Conservation (phyloP, 2,888 invertebrate species). For the Graphium colonna region DNA sequence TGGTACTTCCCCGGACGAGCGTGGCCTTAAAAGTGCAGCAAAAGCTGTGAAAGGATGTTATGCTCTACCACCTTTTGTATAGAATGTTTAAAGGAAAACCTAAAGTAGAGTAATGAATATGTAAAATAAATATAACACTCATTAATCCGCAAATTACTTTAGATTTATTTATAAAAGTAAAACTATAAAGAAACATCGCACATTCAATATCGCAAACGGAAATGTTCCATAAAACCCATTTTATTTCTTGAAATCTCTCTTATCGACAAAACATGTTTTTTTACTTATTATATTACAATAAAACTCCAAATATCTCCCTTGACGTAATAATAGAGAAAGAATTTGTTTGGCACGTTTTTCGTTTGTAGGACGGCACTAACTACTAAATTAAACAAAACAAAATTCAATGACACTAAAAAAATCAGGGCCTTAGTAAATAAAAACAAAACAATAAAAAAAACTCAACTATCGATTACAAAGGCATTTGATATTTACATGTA, state of each 20-base stretch:
- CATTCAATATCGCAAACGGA: slow-evolving; percentile 44
- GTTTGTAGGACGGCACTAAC: slow-evolving; percentile 69
- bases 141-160: slow-evolving; percentile 53
- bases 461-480: neutral
- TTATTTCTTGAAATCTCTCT: neutral
- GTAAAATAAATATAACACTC: slow-evolving; percentile 36
- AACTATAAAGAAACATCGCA: slow-evolving; percentile 37
- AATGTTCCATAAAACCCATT: slow-evolving; percentile 18
- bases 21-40: no score
- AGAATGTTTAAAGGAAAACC: no score
- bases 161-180: slow-evolving; percentile 70
- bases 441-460: neutral
- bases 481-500: slow-evolving; percentile 7
- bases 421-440: neutral
- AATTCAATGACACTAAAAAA: neutral
- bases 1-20: no score
- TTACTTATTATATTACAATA: slow-evolving; percentile 8
- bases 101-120: no score
- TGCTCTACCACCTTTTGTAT: no score
- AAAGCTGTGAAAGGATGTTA: no score
- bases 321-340: slow-evolving; percentile 34
- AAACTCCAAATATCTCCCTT: slow-evolving; percentile 29
- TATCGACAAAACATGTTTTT: slow-evolving; percentile 16
- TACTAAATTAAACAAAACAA: slow-evolving; percentile 31
- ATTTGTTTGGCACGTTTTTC: slow-evolving; percentile 65